phyloP scores from a whole-genome alignment of 2,113 vertebrate species.

The Chionodraco myersi region DNA sequence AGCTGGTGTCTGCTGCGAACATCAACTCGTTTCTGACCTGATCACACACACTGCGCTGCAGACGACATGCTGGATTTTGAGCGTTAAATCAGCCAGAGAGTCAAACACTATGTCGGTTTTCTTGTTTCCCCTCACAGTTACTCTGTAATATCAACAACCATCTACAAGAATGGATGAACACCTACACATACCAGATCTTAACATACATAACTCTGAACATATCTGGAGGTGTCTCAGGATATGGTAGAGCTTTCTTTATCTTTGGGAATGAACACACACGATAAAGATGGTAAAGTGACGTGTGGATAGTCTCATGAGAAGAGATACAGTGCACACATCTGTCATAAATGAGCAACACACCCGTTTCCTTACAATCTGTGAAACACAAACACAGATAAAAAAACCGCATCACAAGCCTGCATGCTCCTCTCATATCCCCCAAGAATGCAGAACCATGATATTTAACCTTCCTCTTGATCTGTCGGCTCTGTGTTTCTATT shows the following conservation, averaged over 20 bases:
- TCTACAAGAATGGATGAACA: slow-evolving; percentile 8
- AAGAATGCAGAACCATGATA: slow-evolving; percentile 36
- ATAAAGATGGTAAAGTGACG: slow-evolving; percentile 20
- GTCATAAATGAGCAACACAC: slow-evolving; percentile 13
- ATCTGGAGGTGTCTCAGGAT: slow-evolving; percentile 23
- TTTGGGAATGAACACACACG: slow-evolving; percentile 13
- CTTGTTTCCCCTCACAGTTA: neutral
- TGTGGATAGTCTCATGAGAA: slow-evolving; percentile 36
- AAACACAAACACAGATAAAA: slow-evolving; percentile 37
- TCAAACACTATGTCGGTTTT: neutral
- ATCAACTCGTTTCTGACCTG: slow-evolving; percentile 54
- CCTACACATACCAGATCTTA: slow-evolving; percentile 15
- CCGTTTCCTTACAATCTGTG: slow-evolving; percentile 13
- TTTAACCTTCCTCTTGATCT: slow-evolving; percentile 27
- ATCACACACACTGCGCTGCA: slow-evolving; percentile 25
- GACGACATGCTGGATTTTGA: slow-evolving; percentile 51
- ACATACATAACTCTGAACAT: slow-evolving; percentile 23
- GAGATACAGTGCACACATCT: slow-evolving; percentile 17
- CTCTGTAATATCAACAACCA: slow-evolving; percentile 25
- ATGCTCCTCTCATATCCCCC: slow-evolving; percentile 22
- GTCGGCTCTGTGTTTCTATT: slow-evolving; percentile 42
- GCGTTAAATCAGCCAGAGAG: slow-evolving; percentile 29
- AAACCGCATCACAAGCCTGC: slow-evolving; percentile 38
- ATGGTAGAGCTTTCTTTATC: slow-evolving; percentile 36
- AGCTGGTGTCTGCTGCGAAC: slow-evolving; percentile 65